Percentiles rank a stretch among this genome's conserved stretches.
These are phyloP conservation scores for Thysanoteuthis rhombus DNA, from an alignment of 2,888 invertebrate genomes.

Conservation along the genomic window DNA sequence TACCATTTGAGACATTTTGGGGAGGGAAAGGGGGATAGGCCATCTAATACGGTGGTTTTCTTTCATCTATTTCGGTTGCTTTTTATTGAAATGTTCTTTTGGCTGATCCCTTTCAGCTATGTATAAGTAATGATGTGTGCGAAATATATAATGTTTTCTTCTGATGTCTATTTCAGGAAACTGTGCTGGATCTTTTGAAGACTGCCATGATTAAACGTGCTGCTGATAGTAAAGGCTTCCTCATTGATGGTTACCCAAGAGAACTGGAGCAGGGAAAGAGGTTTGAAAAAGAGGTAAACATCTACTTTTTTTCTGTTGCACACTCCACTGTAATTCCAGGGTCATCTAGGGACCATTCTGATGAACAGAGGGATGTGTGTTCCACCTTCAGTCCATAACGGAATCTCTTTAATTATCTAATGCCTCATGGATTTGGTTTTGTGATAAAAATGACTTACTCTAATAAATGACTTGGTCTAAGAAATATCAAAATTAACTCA, in stretches of 20 bases:
- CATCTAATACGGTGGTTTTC: too few relatives aligned
- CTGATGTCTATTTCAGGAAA: slow-evolving; percentile 71
- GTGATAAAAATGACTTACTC: too few relatives aligned
- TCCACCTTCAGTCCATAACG: background rate
- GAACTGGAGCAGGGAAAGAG: slow-evolving; percentile 86
- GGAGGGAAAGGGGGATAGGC: too few relatives aligned
- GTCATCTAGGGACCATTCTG: too few relatives aligned
- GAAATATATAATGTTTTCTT: background rate
- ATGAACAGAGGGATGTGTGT: background rate
- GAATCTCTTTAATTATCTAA: too few relatives aligned
- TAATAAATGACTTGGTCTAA: too few relatives aligned
- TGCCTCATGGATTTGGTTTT: too few relatives aligned
- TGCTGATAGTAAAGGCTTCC: slow-evolving; percentile 81
- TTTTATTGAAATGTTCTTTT: too few relatives aligned
- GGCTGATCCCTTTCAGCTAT: too few relatives aligned
- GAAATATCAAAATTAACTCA: too few relatives aligned
- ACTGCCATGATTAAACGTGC: slow-evolving; percentile 76
- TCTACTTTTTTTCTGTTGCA: background rate
- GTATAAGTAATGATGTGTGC: background rate
- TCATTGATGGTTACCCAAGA: slow-evolving; percentile 94
- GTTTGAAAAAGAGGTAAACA: slow-evolving; percentile 88
- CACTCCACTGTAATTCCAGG: background rate
- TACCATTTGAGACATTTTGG: too few relatives aligned
- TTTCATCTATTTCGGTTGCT: too few relatives aligned
- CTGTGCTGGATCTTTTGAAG: slow-evolving; percentile 81